Base-by-base conservation (phyloP, 2,113 vertebrate species). In the Oxyura jamaicensis region DNA sequence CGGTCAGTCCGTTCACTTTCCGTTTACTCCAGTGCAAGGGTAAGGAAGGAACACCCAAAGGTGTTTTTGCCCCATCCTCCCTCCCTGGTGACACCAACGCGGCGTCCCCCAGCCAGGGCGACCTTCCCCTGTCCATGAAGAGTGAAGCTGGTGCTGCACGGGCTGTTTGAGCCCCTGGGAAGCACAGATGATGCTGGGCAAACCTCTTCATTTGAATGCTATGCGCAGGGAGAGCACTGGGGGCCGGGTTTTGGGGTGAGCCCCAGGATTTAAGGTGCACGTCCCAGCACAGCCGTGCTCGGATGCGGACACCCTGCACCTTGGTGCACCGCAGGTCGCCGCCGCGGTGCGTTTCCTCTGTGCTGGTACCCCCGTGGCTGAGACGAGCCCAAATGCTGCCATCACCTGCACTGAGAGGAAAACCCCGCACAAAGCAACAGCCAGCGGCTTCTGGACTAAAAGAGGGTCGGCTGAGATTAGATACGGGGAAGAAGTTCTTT, bases 171-270 rank as follows among this genome's bases (percentile, higher is more conserved):
- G 19, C 33, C 33, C 50, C 4, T 1, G 3, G 31, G 42, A n/a
- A 16, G 35, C 3, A 1, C 1, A 4, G 4, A 13, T 29, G 9
- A 29, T 18, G 76, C 53, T 21, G 48, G 26, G 41, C 3, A 25
- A 73, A 13, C 29, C 3, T 5, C 3, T 4, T 4, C 46, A 6
- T 28, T 2, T 8, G 53, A 25, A 18, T 10, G 31, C 14, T 14
- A 2, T 1, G 5, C 29, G 33, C 31, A 7, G 67, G 31, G 46
- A 36, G 13, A 8, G 4, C 4, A 1, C 17, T 0, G 2, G 36
- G 39, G 53, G 50, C 35, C 6, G 65, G 21, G 41, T 14, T n/a
- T 33, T 50, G 17, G 2, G 11, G 5, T 5, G 35, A 68, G 28
- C 55, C 52, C 28, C 22, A 29, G 18, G 14, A 28, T 88, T 73